Evolutionary conservation across 2,888 invertebrate species (phyloP), one percentile per base, ranked within the genome.

Genomic region (Anodontia alba): DNA sequence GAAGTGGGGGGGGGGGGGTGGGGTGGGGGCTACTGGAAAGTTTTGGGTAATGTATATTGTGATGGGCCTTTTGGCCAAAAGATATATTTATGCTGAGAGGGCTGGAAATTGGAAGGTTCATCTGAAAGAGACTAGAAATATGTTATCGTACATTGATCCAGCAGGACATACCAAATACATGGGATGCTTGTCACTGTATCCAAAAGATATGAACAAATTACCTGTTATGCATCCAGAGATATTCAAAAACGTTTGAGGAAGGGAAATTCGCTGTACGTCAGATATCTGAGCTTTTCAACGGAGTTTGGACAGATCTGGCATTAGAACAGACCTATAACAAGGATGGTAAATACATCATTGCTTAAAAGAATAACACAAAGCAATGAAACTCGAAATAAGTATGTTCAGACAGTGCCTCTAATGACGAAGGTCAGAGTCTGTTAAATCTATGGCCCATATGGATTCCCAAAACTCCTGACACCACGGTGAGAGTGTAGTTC

Each of bases 11-110:
- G n/a, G n/a, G n/a, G n/a, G n/a, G n/a, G n/a, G n/a, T n/a, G n/a
- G n/a, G n/a, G n/a, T n/a, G n/a, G 57, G 57, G 5, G 57, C 29
- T 29, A 57, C 57, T 26, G 57, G 57, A 57, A 23, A 57, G 29
- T 26, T 57, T 23, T 57, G 57, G 57, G 23, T 57, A 15, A 57
- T 57, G 57, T 57, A 26, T 26, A 38, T 57, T 8, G 57, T 29
- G 29, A 57, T 57, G 29, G 29, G 10, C 7, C 57, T 57, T 7
- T 23, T 57, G 7, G 57, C 57, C 5, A 57, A 57, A 57, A 57
- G 57, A 26, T 57, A 57, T 57, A 26, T 57, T 2, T 57, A 57
- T 57, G 57, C 57, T 57, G 57, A 57, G 57, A 57, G 57, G 29
- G 57, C 57, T 57, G 57, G 57, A 10, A 2, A 29, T 7, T 57